A percentile compares a stretch with the other conserved stretches of the same genome.
phyloP scores from a whole-genome alignment of 1,140 invertebrate species.

The Drosophila virilis region DNA sequence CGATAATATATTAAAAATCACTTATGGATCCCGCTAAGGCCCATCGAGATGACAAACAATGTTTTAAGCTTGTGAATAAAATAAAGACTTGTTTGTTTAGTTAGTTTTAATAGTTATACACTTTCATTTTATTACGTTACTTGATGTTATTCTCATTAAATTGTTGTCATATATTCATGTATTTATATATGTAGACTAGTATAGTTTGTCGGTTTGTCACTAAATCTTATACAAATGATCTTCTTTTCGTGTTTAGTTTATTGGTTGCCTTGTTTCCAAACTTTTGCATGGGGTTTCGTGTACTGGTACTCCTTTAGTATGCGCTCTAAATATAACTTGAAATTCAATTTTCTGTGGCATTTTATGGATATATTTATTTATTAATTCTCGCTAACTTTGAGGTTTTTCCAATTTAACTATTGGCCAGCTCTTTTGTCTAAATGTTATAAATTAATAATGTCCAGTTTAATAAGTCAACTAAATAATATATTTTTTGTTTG shows the following conservation, averaged over 20 bases:
- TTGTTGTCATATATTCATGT: constrained; percentile 57
- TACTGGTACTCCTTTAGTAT: constrained; percentile 32
- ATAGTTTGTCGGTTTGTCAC: constrained; percentile 56
- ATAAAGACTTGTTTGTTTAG: constrained; percentile 33
- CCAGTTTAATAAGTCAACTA: constrained; percentile 68
- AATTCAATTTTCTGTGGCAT: constrained; percentile 33
- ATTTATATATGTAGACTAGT: constrained; percentile 40
- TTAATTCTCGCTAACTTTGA: not conserved
- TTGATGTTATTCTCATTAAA: constrained; percentile 81
- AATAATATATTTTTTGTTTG: constrained; percentile 70
- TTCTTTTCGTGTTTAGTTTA: constrained; percentile 54
- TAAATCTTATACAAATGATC: constrained; percentile 68
- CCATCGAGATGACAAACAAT: no score
- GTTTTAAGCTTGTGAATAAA: not conserved
- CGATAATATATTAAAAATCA: no score
- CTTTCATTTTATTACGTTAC: constrained; percentile 78
- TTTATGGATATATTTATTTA: constrained; percentile 9
- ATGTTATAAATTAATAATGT: constrained; percentile 50
- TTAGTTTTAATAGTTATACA: constrained; percentile 83
- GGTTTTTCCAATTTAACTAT: constrained; percentile 4
- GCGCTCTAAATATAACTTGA: constrained; percentile 36
- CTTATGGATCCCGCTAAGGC: no score
- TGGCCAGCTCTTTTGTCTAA: constrained; percentile 18
- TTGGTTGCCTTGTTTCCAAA: constrained; percentile 35
- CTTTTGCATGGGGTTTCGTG: constrained; percentile 19